Evolutionary conservation across 1,140 invertebrate genomes (phyloP).

Genomic region (Rhopalosiphum maidis): DNA sequence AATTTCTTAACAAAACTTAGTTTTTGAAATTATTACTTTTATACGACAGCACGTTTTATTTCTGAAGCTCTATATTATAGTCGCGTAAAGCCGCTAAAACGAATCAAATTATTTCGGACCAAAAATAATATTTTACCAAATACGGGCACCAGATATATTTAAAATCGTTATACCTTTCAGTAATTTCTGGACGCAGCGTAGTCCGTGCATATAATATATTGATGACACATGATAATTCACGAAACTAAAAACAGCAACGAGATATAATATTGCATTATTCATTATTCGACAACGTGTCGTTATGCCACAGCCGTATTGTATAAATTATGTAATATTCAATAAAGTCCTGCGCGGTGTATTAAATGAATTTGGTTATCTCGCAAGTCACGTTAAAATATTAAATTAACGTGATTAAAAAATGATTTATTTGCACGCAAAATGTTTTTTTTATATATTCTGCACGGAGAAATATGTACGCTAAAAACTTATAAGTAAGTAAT

Average conservation of each 20-base stretch:
- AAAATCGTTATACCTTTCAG: neutral
- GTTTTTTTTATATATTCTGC: neutral
- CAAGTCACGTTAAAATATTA: neutral
- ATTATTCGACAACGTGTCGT: neutral
- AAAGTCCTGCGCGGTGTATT: neutral
- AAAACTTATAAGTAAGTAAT: neutral
- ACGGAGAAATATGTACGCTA: neutral
- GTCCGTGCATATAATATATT: neutral
- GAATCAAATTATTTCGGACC: neutral
- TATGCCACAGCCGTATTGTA: neutral
- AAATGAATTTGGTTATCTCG: neutral
- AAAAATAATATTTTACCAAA: neutral
- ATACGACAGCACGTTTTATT: neutral
- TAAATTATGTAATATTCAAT: conserved; percentile 14
- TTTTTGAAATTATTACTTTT: conserved; percentile 7
- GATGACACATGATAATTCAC: neutral
- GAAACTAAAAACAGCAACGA: neutral
- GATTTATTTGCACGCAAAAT: neutral
- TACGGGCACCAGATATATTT: neutral
- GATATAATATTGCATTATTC: neutral
- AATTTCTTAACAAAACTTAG: conserved; percentile 28
- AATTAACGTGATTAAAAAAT: neutral
- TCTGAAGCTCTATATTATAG: neutral
- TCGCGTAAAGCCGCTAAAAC: neutral
- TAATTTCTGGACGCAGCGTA: too few relatives aligned